Evolutionary conservation across 1,140 invertebrate species (phyloP).

Genomic region (Tenebrio molitor): DNA sequence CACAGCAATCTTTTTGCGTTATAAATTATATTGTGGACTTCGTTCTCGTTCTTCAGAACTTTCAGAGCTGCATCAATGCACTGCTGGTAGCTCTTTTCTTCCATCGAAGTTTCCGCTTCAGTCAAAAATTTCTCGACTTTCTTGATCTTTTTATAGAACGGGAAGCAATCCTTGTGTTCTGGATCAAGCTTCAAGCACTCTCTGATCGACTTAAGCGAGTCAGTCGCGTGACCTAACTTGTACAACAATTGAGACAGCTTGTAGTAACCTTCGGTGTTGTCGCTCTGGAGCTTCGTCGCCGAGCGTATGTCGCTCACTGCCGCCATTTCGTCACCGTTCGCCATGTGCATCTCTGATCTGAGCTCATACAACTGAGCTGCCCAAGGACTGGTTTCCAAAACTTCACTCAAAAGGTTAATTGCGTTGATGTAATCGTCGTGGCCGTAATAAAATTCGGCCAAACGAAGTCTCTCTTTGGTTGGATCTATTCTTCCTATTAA

Average conservation of each 20-base stretch:
- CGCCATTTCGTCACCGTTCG: slow-evolving; percentile 82
- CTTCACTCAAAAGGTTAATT: slow-evolving; percentile 76
- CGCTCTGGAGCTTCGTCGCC: slow-evolving; percentile 90
- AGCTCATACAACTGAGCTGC: slow-evolving; percentile 85
- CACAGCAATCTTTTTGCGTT: slow-evolving; percentile 82
- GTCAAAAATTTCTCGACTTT: slow-evolving; percentile 92
- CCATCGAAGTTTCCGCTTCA: slow-evolving; percentile 79
- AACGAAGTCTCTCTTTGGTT: slow-evolving; percentile 75
- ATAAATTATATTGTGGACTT: slow-evolving; percentile 80
- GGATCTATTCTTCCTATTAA: slow-evolving; percentile 76
- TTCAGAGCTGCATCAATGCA: slow-evolving; percentile 84
- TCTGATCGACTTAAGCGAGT: slow-evolving; percentile 92
- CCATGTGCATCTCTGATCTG: slow-evolving; percentile 87
- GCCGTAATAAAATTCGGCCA: slow-evolving; percentile 77
- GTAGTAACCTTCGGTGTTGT: slow-evolving; percentile 92
- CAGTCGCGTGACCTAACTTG: slow-evolving; percentile 90
- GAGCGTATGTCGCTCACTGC: slow-evolving; percentile 93
- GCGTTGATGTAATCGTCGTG: slow-evolving; percentile 79
- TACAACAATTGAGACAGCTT: slow-evolving; percentile 90
- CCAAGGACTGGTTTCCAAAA: slow-evolving; percentile 94
- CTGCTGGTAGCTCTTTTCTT: slow-evolving; percentile 78
- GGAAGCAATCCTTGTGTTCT: slow-evolving; percentile 95
- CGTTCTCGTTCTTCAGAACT: slow-evolving; percentile 77
- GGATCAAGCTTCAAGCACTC: slow-evolving; percentile 98
- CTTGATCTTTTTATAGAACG: slow-evolving; percentile 97